These are phyloP conservation scores for Andrena hattorfiana DNA, from an alignment of 2,888 invertebrate species.

Conservation along the genomic window DNA sequence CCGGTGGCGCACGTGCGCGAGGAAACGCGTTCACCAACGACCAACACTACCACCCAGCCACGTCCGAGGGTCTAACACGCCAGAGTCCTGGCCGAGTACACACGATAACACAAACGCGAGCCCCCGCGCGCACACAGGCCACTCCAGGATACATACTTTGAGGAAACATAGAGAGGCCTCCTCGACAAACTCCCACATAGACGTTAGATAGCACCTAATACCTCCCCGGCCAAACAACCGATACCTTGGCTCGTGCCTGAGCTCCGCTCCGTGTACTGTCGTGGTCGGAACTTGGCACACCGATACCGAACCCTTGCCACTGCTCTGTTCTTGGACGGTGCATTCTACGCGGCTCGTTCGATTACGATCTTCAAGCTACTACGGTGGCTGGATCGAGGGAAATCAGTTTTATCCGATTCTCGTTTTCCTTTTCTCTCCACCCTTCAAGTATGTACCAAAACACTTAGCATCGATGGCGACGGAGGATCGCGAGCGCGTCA, in stretches of 20 bases:
- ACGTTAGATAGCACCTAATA: slow-evolving; percentile 67
- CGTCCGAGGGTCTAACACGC: slow-evolving; percentile 23
- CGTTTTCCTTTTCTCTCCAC: too few relatives aligned
- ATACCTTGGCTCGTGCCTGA: slow-evolving; percentile 61
- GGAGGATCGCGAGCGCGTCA: neutral
- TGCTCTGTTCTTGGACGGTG: neutral
- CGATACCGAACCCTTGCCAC: slow-evolving; percentile 13
- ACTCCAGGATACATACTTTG: slow-evolving; percentile 56
- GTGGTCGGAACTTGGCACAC: slow-evolving; percentile 53
- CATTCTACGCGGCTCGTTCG: neutral
- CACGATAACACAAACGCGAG: slow-evolving; percentile 24
- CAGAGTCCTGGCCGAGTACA: slow-evolving; percentile 27
- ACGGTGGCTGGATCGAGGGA: neutral
- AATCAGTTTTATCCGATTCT: too few relatives aligned
- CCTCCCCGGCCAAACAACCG: slow-evolving; percentile 61
- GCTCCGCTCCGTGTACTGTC: slow-evolving; percentile 40
- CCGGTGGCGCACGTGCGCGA: slow-evolving; percentile 32
- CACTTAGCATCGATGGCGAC: too few relatives aligned
- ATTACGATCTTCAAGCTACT: too few relatives aligned
- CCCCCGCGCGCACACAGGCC: neutral
- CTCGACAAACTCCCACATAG: slow-evolving; percentile 53
- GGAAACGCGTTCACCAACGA: slow-evolving; percentile 24
- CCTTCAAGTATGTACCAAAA: too few relatives aligned
- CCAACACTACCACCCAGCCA: slow-evolving; percentile 1
- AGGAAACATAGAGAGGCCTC: slow-evolving; percentile 57